phyloP scores from a whole-genome alignment of 37 sponge, comb jelly and placozoan species.

The Ianthella basta region DNA sequence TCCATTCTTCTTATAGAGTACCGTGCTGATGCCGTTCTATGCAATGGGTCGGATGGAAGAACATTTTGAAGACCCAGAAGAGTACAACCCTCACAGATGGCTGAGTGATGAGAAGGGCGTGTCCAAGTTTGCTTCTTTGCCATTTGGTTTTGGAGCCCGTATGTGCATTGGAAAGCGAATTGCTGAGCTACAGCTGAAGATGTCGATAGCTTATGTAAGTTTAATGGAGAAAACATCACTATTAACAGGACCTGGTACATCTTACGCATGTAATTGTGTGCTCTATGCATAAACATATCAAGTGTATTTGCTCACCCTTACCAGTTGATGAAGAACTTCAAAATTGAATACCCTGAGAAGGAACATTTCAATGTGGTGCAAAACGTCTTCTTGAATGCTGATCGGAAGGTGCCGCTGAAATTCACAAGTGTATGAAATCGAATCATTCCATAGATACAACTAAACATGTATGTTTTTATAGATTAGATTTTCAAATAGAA shows the following conservation, averaged over 20 bases:
- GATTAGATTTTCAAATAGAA: too few species aligned
- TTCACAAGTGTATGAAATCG: not conserved
- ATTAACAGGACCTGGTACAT: not conserved
- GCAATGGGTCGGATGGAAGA: slow-evolving; percentile 46
- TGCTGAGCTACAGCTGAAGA: slow-evolving; percentile 64
- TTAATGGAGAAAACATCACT: not conserved
- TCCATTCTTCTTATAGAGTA: slow-evolving; percentile 1
- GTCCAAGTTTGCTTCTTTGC: slow-evolving; percentile 36
- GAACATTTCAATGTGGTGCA: slow-evolving; percentile 29
- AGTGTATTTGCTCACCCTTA: not conserved
- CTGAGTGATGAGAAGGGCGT: slow-evolving; percentile 31
- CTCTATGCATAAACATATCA: not conserved
- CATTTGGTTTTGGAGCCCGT: slow-evolving; percentile 66
- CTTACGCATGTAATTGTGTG: not conserved
- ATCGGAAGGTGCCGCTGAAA: slow-evolving; percentile 29
- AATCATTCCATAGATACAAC: too few species aligned
- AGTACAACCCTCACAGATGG: slow-evolving; percentile 61
- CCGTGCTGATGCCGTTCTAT: slow-evolving; percentile 36
- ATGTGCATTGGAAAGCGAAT: slow-evolving; percentile 73
- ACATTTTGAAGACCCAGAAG: slow-evolving; percentile 43
- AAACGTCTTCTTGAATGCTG: slow-evolving; percentile 44
- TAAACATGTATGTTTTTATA: too few species aligned
- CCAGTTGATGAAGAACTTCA: slow-evolving; percentile 45
- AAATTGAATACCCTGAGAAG: slow-evolving; percentile 26
- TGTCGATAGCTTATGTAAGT: slow-evolving; percentile 52